These are phyloP conservation scores for Drosophila mimetica DNA, from an alignment of 2,888 invertebrate genomes.

Conservation along the genomic window DNA sequence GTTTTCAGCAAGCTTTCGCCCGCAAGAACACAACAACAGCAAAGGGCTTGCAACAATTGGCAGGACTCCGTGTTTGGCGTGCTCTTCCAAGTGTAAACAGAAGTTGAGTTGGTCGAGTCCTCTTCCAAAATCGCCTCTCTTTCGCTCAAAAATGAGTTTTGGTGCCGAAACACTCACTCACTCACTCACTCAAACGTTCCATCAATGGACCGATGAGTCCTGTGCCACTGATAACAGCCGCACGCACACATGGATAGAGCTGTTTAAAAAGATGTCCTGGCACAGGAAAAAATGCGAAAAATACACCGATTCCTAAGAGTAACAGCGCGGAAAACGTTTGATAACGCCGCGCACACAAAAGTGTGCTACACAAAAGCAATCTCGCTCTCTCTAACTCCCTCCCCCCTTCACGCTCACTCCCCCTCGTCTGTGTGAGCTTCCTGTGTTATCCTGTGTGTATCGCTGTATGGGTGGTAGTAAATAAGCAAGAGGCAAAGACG, in stretches of 20 bases:
- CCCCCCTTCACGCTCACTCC: neutral
- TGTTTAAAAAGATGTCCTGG: constrained; percentile 58
- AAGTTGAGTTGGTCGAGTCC: constrained; percentile 50
- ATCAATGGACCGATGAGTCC: constrained; percentile 69
- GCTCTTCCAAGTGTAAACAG: constrained; percentile 70
- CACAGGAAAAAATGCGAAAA: constrained; percentile 11
- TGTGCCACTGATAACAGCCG: constrained; percentile 67
- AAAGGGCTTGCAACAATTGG: constrained; percentile 79
- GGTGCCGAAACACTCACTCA: constrained; percentile 12
- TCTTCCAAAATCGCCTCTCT: constrained; percentile 54
- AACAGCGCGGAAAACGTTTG: constrained; percentile 79
- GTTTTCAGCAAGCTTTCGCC: constrained; percentile 49
- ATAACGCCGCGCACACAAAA: constrained; percentile 70
- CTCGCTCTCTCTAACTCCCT: constrained; percentile 25
- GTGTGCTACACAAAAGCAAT: constrained; percentile 59
- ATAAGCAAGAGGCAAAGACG: constrained; percentile 64
- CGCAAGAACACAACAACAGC: constrained; percentile 36
- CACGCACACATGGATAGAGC: constrained; percentile 37
- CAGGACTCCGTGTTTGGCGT: constrained; percentile 60
- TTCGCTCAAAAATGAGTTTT: constrained; percentile 53
- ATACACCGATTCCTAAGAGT: constrained; percentile 66
- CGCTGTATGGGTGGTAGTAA: constrained; percentile 44
- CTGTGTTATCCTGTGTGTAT: constrained; percentile 6
- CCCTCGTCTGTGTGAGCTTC: constrained; percentile 19
- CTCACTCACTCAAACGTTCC: constrained; percentile 72